Conservation (phyloP, 2,113 vertebrate genomes). For the Lipophrys pholis region DNA sequence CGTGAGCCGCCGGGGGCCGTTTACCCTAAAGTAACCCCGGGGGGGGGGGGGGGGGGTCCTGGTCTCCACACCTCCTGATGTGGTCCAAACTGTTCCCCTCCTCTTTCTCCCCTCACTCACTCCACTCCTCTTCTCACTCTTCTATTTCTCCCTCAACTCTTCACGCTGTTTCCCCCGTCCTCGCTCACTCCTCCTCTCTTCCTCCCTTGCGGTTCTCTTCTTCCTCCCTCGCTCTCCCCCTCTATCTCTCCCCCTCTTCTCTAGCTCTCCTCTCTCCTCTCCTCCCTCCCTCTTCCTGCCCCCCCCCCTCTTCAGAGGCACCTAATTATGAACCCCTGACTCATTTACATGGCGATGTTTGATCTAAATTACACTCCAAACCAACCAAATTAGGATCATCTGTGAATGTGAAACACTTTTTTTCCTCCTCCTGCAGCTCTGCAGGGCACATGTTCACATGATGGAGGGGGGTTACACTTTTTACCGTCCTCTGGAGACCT, state of each 20-base stretch:
- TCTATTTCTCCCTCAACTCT: too few species aligned
- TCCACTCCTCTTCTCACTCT: constrained; percentile 7
- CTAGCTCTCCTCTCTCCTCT: too few species aligned
- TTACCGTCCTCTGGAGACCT: constrained; percentile 91
- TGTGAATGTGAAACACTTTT: constrained; percentile 95
- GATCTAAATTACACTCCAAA: constrained; percentile 99
- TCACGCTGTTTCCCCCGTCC: too few species aligned
- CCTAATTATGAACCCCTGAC: constrained; percentile 99
- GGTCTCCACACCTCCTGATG: constrained; percentile 93
- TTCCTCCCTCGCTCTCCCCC: too few species aligned
- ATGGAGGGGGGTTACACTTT: constrained; percentile 90
- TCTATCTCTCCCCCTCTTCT: too few species aligned
- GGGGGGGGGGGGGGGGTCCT: constrained; percentile 33
- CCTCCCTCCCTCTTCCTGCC: too few species aligned
- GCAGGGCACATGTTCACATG: constrained; percentile 96
- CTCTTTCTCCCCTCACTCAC: neutral
- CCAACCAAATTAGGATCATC: constrained; percentile 99
- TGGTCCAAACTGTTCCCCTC: constrained; percentile 83
- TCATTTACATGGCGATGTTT: constrained; percentile 99
- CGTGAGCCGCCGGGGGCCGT: constrained; percentile 89
- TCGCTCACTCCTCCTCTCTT: too few species aligned
- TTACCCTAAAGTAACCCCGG: constrained; percentile 87
- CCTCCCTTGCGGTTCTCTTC: too few species aligned
- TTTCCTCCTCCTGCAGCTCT: constrained; percentile 85
- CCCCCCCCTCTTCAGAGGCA: constrained; percentile 88